Evolutionary conservation across 2,113 vertebrate species (phyloP), one percentile per base, ranked within the genome.

Genomic region (Puntigrus tetrazona): DNA sequence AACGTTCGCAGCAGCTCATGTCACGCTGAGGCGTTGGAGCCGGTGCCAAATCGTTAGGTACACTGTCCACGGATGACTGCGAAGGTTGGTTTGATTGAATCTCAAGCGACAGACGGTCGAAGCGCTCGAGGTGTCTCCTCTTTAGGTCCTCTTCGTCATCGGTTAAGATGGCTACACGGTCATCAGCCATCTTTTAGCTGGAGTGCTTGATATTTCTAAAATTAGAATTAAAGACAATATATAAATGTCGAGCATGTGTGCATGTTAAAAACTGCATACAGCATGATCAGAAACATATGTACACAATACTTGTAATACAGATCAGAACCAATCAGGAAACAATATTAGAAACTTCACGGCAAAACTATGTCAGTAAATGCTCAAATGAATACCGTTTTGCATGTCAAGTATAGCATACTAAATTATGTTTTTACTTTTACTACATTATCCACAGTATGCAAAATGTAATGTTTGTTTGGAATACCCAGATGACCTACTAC

Each of bases 91-190:
- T 82, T 50, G 86, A 84, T 9, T 87, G 86, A 81, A 86, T 91
- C 63, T 94, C 95, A 91, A 92, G 84, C 13, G 96, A 92, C 86
- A 95, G 74, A 1, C 93, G 93, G 80, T 94, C 96, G 87, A 97
- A 98, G 27, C 95, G 95, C 81, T 97, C 96, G 0, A 95, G 92
- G 2, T 98, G 96, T 86, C 95, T 97, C 77, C 96, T 95, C 92
- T 99, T 99, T 87, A 96, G 95, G 0, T 98, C 97, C 85, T 99
- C 98, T 89, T 99, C 98, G 0, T 99, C 98, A 0, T 99, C 98
- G 0, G 97, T 96, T 89, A 99, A 92, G 91, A 99, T 99, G 86
- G 96, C 97, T 88, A 98, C 95, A 90, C 97, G 97, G 91, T 99
- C 98, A 75, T 96, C 95, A 16, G 95, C 92, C 70, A 97, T 93